Evolutionary conservation across 1,140 invertebrate species (phyloP), one percentile per base, ranked within the genome.

Genomic region (Meteorus sp.): DNA sequence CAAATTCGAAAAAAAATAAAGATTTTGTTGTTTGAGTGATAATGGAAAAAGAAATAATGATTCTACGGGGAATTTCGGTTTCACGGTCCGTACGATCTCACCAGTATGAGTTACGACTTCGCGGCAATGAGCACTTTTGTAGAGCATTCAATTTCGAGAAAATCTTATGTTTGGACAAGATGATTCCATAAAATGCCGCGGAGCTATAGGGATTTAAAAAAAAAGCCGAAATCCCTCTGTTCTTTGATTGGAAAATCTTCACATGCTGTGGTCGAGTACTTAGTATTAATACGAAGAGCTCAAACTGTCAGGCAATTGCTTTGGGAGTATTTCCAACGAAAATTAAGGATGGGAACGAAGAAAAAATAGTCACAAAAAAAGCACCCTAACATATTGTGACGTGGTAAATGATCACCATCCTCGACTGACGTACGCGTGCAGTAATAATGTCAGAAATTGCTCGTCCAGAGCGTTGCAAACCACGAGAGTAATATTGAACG

Each of bases 241-340:
- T 29, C 29, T 52, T 52, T 52, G 20, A 22, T 11, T 23, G 44
- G 44, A 19, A 47, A 47, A 47, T 17, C 44, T 47, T 47, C 22
- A n/a, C 44, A 33, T 13, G 25, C 25, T 9, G 13, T 13, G 48
- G 29, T 5, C 23, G 48, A 31, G 29, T 29, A 33, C 48, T 33
- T 52, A 52, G 29, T 31, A 52, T 52, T 52, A 52, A 33, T 52
- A 52, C 29, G n/a, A 52, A 52, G 48, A 20, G 48, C 23, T 52
- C 11, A 20, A 52, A 52, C 20, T 52, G 25, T 52, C 23, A 52
- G 48, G 48, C 11, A 29, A 52, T 52, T n/a, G 25, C 29, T 27
- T 33, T 29, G 25, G n/a, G n/a, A 25, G 27, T 15, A 31, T 33
- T 20, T 52, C 22, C 48, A 15, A 52, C 48, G 20, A 33, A 33